Conservation (phyloP, 2,888 invertebrate species). For the Thalpophila matura region DNA sequence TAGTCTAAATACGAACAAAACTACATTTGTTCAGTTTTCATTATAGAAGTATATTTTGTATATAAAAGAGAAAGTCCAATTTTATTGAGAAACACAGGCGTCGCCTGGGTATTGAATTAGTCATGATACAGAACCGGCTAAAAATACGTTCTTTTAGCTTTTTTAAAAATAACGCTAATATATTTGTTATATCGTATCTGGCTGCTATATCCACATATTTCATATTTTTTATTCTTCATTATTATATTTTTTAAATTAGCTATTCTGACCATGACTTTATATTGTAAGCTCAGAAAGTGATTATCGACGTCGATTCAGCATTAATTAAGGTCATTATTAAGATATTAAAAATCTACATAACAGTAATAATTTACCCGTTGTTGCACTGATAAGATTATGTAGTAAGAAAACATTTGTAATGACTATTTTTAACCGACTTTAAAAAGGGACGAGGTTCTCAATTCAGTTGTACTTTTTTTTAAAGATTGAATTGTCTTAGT, state of each 20-base stretch:
- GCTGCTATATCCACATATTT: background rate
- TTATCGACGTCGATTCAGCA: slow-evolving; percentile 37
- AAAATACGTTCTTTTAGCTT: no score
- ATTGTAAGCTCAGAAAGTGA: slow-evolving; percentile 15
- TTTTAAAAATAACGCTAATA: no score
- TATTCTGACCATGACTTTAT: slow-evolving; percentile 11
- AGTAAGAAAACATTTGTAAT: background rate
- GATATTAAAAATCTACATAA: slow-evolving; percentile 61
- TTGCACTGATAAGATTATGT: slow-evolving; percentile 41
- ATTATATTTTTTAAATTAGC: background rate
- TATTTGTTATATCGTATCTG: background rate
- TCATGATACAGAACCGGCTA: background rate
- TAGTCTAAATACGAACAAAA: slow-evolving; percentile 57
- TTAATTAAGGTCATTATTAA: slow-evolving; percentile 33
- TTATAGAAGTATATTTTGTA: slow-evolving; percentile 41
- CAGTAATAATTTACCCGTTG: slow-evolving; percentile 41
- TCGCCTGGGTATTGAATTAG: background rate
- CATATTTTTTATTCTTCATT: background rate
- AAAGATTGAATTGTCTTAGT: no score
- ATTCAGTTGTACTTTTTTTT: no score
- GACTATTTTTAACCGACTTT: background rate
- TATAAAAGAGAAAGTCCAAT: slow-evolving; percentile 3
- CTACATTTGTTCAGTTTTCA: slow-evolving; percentile 48
- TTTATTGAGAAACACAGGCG: slow-evolving; percentile 5
- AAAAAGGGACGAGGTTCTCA: no score